Conservation (phyloP, 92 coral and sea anemone species). For the Paragorgia papillata region DNA sequence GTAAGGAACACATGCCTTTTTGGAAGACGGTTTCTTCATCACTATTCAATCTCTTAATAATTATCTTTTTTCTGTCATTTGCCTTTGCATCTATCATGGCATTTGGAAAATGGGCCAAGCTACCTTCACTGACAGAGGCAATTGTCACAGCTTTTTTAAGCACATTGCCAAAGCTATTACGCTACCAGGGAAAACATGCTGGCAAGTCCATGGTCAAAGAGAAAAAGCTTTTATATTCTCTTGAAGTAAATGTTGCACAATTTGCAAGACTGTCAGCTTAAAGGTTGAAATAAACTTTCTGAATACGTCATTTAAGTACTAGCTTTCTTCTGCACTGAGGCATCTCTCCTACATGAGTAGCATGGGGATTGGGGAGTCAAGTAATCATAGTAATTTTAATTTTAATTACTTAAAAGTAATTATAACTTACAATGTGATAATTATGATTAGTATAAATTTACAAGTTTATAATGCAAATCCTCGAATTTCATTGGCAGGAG, state of each 20-base stretch:
- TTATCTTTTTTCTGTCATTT: conserved; percentile 18
- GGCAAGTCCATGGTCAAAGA: conserved; percentile 28
- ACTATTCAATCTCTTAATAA: not conserved
- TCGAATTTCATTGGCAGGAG: no score
- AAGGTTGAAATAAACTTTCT: no score
- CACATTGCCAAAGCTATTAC: conserved; percentile 22
- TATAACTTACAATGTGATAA: no score
- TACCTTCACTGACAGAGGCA: conserved; percentile 36
- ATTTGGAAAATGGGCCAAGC: conserved; percentile 30
- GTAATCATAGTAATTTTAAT: no score
- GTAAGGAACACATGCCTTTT: conserved; percentile 19
- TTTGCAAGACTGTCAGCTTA: conserved; percentile 16
- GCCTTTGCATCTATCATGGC: conserved; percentile 30
- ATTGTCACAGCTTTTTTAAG: not conserved
- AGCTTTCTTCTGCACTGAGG: no score
- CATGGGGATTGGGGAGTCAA: no score
- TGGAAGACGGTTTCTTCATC: conserved; percentile 17
- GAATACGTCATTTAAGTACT: no score
- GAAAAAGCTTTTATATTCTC: conserved; percentile 5
- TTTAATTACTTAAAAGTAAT: no score
- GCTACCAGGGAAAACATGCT: conserved; percentile 2
- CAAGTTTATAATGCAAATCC: no score
- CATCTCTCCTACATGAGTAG: no score
- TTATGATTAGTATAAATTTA: no score
- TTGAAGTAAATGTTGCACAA: conserved; percentile 7